Conservation (phyloP, 2,113 vertebrate species). For the Redunca redunca region DNA sequence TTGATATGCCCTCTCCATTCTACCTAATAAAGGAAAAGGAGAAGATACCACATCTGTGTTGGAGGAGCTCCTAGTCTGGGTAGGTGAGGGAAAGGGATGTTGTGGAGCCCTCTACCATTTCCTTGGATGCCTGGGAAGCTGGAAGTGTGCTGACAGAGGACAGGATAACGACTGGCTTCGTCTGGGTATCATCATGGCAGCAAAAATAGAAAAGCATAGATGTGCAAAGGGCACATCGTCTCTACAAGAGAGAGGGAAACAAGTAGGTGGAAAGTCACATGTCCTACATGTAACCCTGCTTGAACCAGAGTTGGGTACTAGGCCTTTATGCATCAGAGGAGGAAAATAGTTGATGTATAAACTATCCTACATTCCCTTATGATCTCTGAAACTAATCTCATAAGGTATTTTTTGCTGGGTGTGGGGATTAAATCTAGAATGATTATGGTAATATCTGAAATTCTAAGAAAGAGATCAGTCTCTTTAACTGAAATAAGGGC, state of each 20-base stretch:
- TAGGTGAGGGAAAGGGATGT: too few relatives aligned
- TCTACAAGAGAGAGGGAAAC: background rate
- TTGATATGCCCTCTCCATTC: background rate
- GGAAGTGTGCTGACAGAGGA: too few relatives aligned
- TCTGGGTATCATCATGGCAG: background rate
- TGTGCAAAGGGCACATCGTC: background rate
- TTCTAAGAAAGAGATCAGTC: background rate
- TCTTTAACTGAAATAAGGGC: background rate
- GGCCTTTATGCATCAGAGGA: background rate
- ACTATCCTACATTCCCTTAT: background rate
- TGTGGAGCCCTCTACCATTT: rapidly evolving
- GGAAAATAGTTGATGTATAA: background rate
- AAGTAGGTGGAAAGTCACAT: background rate
- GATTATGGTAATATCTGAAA: background rate
- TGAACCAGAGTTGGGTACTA: background rate
- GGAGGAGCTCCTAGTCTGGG: rapidly evolving
- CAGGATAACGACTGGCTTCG: background rate
- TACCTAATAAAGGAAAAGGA: background rate
- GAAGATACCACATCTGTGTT: background rate
- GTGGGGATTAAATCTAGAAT: background rate
- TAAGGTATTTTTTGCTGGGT: background rate
- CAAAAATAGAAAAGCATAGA: background rate
- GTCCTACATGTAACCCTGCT: background rate
- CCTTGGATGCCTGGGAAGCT: background rate
- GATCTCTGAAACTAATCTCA: background rate